Evolutionary conservation across 2,113 vertebrate genomes (phyloP).

Genomic region (Cheilinus undulatus): DNA sequence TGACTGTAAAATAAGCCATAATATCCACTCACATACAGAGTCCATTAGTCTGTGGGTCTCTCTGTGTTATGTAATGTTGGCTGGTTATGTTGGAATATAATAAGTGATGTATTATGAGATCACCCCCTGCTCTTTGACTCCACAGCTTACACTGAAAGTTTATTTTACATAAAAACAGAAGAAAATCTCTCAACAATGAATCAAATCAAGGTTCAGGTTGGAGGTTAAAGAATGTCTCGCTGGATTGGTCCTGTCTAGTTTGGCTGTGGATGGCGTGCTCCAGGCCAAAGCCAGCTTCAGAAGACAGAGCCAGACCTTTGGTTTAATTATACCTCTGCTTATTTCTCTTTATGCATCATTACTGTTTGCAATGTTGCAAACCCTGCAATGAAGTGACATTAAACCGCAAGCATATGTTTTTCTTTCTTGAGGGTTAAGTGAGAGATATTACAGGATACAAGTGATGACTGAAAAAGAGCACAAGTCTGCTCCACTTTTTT

Average conservation of each 20-base stretch:
- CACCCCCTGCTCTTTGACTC: conserved; percentile 7
- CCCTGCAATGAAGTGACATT: conserved; percentile 4
- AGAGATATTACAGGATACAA: background rate
- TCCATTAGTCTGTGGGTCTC: conserved; percentile 18
- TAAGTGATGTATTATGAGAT: conserved; percentile 38
- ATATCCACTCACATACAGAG: conserved; percentile 11
- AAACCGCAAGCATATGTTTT: background rate
- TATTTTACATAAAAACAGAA: background rate
- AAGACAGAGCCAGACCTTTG: conserved; percentile 1
- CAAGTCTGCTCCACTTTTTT: background rate
- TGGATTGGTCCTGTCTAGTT: conserved; percentile 6
- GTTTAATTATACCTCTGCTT: conserved; percentile 19
- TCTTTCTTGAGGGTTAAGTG: background rate
- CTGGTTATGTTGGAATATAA: conserved; percentile 7
- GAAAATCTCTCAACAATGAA: conserved; percentile 4
- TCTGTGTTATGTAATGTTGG: conserved; percentile 24
- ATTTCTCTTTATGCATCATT: conserved; percentile 19
- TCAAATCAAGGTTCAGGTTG: conserved; percentile 11
- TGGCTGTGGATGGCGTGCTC: background rate
- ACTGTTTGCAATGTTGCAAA: conserved; percentile 8
- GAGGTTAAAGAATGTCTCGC: background rate
- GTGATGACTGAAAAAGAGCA: background rate
- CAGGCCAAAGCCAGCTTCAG: background rate
- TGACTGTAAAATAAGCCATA: conserved; percentile 21
- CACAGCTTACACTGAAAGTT: conserved; percentile 13